phyloP scores from a whole-genome alignment of 1,140 invertebrate genomes.

The Hyles vespertilio region DNA sequence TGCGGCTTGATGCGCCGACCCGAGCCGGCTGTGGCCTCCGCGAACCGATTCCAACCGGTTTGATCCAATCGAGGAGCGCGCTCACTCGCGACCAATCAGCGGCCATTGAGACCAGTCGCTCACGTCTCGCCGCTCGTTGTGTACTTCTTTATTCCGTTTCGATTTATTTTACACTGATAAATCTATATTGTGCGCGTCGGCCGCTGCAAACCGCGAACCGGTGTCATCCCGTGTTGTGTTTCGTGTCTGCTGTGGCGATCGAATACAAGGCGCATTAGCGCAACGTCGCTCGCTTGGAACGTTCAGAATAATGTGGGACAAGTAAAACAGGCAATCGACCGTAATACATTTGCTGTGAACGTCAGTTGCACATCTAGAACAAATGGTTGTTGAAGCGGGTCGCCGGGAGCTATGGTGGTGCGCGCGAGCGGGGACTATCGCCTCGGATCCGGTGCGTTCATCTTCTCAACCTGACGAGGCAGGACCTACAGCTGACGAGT shows the following conservation, averaged over 20 bases:
- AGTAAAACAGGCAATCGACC: conserved; percentile 39
- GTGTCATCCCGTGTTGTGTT: conserved; percentile 33
- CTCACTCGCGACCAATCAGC: conserved; percentile 62
- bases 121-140: conserved; percentile 33
- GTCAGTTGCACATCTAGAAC: conserved; percentile 19
- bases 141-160: conserved; percentile 38
- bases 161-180: conserved; percentile 40
- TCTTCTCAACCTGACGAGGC: conserved; percentile 66
- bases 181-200: conserved; percentile 26
- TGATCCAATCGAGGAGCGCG: conserved; percentile 54
- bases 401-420: conserved; percentile 61
- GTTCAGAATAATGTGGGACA: conserved; percentile 64
- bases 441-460: conserved; percentile 56
- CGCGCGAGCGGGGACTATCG: conserved; percentile 39
- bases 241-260: neutral
- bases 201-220: conserved; percentile 23
- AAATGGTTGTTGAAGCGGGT: conserved; percentile 63
- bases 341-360: conserved; percentile 7
- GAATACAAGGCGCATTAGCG: neutral
- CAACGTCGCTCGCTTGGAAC: neutral
- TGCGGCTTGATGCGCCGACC: conserved; percentile 48
- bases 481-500: conserved; percentile 72
- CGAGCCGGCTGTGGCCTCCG: conserved; percentile 54
- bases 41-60: conserved; percentile 66
- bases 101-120: conserved; percentile 51